Conservation (phyloP, 2,113 vertebrate genomes). For the Halichoeres trimaculatus region DNA sequence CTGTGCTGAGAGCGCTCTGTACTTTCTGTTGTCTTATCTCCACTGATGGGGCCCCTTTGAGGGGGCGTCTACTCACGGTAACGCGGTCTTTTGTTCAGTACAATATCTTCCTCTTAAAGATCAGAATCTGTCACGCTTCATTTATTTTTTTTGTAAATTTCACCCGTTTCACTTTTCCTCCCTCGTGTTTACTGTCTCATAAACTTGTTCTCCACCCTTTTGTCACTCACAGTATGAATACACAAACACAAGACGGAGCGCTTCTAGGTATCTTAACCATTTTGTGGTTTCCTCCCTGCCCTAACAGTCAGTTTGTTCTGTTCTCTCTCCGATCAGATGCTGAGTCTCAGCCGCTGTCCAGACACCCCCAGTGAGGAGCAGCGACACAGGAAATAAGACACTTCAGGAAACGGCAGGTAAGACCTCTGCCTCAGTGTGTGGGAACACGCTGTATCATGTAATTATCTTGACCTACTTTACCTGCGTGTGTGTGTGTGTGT, state of each 20-base stretch:
- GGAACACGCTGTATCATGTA: constrained; percentile 32
- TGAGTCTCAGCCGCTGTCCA: constrained; percentile 47
- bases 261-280: not conserved
- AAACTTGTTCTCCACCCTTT: not conserved
- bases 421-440: not conserved
- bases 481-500: not conserved
- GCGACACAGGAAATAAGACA: constrained; percentile 68
- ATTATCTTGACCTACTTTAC: constrained; percentile 46
- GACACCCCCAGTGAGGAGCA: constrained; percentile 52
- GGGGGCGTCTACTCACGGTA: constrained; percentile 20
- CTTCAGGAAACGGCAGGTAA: constrained; percentile 75
- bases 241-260: not conserved
- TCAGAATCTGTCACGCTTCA: too few relatives aligned
- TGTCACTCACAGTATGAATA: not conserved
- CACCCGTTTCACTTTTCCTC: not conserved
- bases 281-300: not conserved
- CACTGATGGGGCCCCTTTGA: not conserved
- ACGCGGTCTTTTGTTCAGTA: constrained; percentile 1
- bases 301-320: constrained; percentile 16
- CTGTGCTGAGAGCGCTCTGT: not conserved
- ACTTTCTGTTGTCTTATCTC: constrained; percentile 52
- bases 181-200: not conserved
- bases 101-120: constrained; percentile 6
- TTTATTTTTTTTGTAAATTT: too few relatives aligned
- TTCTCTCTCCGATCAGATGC: constrained; percentile 70